Evolutionary conservation across 2,888 invertebrate genomes (phyloP).

Genomic region (Apamea sordens): DNA sequence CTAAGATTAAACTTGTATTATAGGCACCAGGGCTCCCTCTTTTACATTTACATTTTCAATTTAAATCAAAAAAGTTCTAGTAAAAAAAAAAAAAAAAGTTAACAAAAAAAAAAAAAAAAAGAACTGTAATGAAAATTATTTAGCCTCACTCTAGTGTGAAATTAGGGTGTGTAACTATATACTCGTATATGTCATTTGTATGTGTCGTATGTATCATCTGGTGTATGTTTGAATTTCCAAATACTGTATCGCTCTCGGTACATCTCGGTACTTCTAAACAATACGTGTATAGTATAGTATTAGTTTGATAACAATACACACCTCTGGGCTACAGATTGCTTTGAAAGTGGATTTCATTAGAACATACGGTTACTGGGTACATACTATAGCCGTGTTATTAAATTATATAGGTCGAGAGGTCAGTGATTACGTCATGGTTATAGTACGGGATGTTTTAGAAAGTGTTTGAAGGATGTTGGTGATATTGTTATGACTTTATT

Average conservation of each 20-base stretch:
- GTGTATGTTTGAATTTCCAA: neutral
- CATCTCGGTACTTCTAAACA: conserved; percentile 46
- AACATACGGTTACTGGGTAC: conserved; percentile 74
- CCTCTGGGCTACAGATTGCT: conserved; percentile 81
- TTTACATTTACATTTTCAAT: too few species aligned
- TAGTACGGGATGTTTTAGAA: conserved; percentile 42
- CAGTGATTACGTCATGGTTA: conserved; percentile 59
- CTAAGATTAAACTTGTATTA: too few species aligned
- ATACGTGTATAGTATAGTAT: conserved; percentile 75
- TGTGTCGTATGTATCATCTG: neutral
- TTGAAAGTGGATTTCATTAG: conserved; percentile 86
- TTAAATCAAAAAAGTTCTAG: too few species aligned
- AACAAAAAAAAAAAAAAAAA: neutral
- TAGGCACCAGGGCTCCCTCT: too few species aligned
- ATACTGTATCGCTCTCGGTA: conserved; percentile 40
- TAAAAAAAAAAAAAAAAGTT: too few species aligned
- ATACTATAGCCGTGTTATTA: conserved; percentile 63
- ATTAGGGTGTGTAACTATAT: neutral
- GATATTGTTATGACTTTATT: too few species aligned
- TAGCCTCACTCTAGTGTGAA: neutral
- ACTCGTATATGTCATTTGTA: too few species aligned
- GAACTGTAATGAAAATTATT: neutral
- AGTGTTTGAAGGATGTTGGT: conserved; percentile 44
- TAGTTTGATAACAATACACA: conserved; percentile 83
- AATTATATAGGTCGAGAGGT: conserved; percentile 68